Base-by-base conservation (phyloP, 2,113 vertebrate species). In the Felis chaus region DNA sequence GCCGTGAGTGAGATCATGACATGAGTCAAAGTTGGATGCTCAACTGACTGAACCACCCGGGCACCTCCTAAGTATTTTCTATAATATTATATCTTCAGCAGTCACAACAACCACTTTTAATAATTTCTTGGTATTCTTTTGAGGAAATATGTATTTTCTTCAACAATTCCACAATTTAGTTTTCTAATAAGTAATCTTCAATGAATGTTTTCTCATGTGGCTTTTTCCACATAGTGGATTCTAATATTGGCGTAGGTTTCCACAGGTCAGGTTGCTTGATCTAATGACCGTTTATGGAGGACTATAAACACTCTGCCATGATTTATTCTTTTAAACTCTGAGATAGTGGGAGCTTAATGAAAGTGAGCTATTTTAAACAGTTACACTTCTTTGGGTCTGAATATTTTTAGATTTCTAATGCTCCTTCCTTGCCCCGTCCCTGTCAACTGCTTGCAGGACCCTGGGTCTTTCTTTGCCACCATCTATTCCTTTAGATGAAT, bases 121-220 rank as follows among this genome's bases (percentile, higher is more conserved):
- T 84, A 45, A 50, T 61, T 74, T 96, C 36, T 29, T 66, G 41
- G 18, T n/a, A 91, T 57, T 86, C 15, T 84, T 92, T 81, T 73
- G 68, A 92, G 15, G 29, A n/a, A 61, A n/a, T 53, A 41, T 29
- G 1, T 89, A 71, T 89, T 71, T 80, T 80, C n/a, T 79, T 48
- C 66, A 96, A 53, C n/a, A 80, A 87, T 33, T 55, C 11, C n/a
- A 94, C 33, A 96, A 27, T 79, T 97, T 74, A 71, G 39, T n/a
- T 50, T 96, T 80, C 39, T 95, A 82, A 89, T 27, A 81, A 96
- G 33, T 18, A n/a, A 39, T 74, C 21, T 48, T 87, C 5, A n/a
- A 0, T 53, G 48, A 78, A 33, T 11, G 45, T 87, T 25, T 50
- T 83, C 15, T 57, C 10, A 31, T 50, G 27, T 23, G 33, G 19